Base-by-base conservation (phyloP, 2,113 vertebrate genomes). In the Nettapus auritus region DNA sequence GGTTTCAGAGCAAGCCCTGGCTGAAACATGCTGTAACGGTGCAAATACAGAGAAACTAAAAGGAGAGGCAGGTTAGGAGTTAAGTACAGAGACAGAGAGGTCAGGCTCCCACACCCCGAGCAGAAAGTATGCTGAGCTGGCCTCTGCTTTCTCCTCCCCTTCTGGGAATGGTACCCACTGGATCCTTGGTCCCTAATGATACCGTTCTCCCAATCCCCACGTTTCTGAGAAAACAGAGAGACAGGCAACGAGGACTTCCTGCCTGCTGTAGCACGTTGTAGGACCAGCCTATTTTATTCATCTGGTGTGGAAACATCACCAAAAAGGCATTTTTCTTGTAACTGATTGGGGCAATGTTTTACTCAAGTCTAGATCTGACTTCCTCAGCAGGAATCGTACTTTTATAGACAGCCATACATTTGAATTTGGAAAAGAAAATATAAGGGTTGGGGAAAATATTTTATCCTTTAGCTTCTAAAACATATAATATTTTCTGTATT, bases 401-500 rank as follows among this genome's bases (percentile, higher is more conserved):
- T 97, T 55, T 88, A 80, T 46, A 91, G 48, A 80, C 46, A 81
- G 19, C 33, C 3, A 12, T 67, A 89, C 75, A 48, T 78, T 94
- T 77, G 94, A 90, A 90, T 6, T 21, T 26, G 60, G 44, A 66
- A 69, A 67, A 62, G 82, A 93, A 67, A 33, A 17, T 28, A 31
- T 31, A 59, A 8, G 12, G 44, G 3, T 42, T 18, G 73, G 66
- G 26, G 29, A 81, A 91, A 91, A 93, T 74, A 92, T 87, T 87
- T 88, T 92, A 59, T 81, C 36, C 44, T 48, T 70, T 76, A 53
- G 13, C 26, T 77, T 95, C 66, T 83, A 42, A 80, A 88, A 86
- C 74, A 52, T 89, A 60, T 11, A 62, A 20, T 74, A 87, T 93
- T 88, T 93, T 95, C 67, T 89, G 50, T 77, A 77, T 84, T 89